These are phyloP conservation scores for Oryctes rhinoceros DNA, from an alignment of 1,140 invertebrate genomes.

Conservation along the genomic window DNA sequence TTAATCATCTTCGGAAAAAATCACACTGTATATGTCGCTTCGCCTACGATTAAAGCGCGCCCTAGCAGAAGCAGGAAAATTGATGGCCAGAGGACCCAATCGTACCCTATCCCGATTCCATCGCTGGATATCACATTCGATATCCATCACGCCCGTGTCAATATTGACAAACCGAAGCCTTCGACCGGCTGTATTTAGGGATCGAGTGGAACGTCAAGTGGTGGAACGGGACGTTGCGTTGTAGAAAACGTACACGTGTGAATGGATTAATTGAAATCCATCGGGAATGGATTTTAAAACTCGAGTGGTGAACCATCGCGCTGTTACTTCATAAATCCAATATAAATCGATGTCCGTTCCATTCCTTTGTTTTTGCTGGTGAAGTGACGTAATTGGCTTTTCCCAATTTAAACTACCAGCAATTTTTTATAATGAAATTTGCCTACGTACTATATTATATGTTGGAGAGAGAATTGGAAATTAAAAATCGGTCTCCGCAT, in stretches of 20 bases:
- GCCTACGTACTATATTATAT: too few species aligned
- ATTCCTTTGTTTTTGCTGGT: too few species aligned
- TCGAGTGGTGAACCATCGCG: not conserved
- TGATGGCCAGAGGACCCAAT: not conserved
- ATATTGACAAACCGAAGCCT: conserved; percentile 1
- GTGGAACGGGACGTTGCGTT: not conserved
- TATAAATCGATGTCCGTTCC: too few species aligned
- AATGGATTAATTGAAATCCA: conserved; percentile 15
- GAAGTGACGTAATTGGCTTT: too few species aligned
- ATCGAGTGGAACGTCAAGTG: too few species aligned
- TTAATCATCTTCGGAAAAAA: too few species aligned
- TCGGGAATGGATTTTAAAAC: not conserved
- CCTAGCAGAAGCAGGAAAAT: not conserved
- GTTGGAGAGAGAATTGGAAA: too few species aligned
- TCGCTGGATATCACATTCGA: not conserved
- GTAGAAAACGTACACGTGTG: not conserved
- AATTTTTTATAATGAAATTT: too few species aligned
- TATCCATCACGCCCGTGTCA: not conserved
- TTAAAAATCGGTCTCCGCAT: too few species aligned
- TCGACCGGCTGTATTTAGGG: not conserved
- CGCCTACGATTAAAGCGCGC: not conserved
- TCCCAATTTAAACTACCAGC: too few species aligned
- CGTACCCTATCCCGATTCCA: not conserved
- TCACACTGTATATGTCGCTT: too few species aligned
- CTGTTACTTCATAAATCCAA: not conserved